Evolutionary conservation across 2,797 vertebrate genomes (phyloP), one percentile per base, ranked within the genome.

Genomic region (Margarornis squamiger): DNA sequence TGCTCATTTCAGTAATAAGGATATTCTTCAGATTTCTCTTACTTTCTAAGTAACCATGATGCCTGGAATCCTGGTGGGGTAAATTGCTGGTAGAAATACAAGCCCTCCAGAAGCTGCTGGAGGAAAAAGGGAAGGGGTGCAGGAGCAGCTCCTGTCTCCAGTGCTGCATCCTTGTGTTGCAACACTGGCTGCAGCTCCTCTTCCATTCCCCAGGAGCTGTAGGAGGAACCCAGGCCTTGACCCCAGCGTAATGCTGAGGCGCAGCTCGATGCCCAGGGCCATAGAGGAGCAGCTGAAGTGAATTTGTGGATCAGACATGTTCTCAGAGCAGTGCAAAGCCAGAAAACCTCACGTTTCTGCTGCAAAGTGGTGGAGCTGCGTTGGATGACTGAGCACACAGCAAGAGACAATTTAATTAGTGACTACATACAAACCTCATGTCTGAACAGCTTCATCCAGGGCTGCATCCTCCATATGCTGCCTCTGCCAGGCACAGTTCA

Each of bases 391-490:
- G 55, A 45, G 39, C 1, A 1, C 32, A 7, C 36, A 61, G n/a
- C 66, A 38, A 46, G 58, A 48, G 39, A 18, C 32, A 65, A 38
- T 59, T 75, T 27, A 61, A 39, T 39, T 30, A 73, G 43, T 3
- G 19, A 22, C 54, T 73, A 16, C 58, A 34, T 7, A 30, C n/a
- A 86, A 81, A 71, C 23, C 22, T 58, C 18, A 0, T 1, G 4
- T 55, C 54, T 39, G 12, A 72, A 12, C 49, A 68, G 61, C 74
- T 87, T 70, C 46, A 12, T 5, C 66, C 2, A 0, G 14, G 5
- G 0, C 54, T 8, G 5, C 0, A 0, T 41, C 54, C 52, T 77
- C 62, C 0, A 0, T 6, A 2, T 0, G 0, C 41, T n/a, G 46
- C 24, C 49, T 48, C 55, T 41, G 21, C 65, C 74, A 54, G 24